A percentile compares a stretch with the other conserved stretches of the same genome.
These are phyloP conservation scores for Nebria brevicollis DNA, from an alignment of 2,888 invertebrate genomes.

Conservation along the genomic window DNA sequence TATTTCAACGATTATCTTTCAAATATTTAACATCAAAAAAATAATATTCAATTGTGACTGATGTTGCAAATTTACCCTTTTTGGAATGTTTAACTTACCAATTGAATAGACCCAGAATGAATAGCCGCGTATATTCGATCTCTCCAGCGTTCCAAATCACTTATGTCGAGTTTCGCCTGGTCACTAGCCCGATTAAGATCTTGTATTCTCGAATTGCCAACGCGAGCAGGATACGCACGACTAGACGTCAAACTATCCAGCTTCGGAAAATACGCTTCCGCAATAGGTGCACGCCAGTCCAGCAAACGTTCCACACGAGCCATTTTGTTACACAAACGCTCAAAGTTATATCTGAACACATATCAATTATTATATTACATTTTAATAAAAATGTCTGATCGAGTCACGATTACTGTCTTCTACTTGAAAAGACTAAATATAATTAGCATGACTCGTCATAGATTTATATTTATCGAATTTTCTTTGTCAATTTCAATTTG, in stretches of 20 bases:
- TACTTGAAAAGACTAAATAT: too few relatives aligned
- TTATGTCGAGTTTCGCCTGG: slow-evolving; percentile 73
- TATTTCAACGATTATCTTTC: not conserved
- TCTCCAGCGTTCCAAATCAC: slow-evolving; percentile 79
- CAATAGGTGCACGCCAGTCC: slow-evolving; percentile 75
- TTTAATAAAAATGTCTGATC: too few relatives aligned
- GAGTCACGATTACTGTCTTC: too few relatives aligned
- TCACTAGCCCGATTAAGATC: slow-evolving; percentile 77
- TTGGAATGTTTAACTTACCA: slow-evolving; percentile 62
- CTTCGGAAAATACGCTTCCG: slow-evolving; percentile 86
- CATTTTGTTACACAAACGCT: slow-evolving; percentile 78
- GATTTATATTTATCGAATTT: too few relatives aligned
- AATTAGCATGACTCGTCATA: too few relatives aligned
- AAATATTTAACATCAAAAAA: not conserved
- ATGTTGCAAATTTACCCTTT: not conserved
- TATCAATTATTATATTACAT: not conserved
- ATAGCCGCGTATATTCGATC: slow-evolving; percentile 78
- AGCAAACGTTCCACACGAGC: slow-evolving; percentile 71
- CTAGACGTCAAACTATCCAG: slow-evolving; percentile 81
- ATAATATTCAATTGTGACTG: not conserved
- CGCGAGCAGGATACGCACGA: slow-evolving; percentile 79
- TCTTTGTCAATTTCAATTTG: too few relatives aligned
- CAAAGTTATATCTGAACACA: slow-evolving; percentile 74
- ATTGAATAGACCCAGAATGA: slow-evolving; percentile 69
- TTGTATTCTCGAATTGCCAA: slow-evolving; percentile 65